phyloP scores from a whole-genome alignment of 2,888 invertebrate genomes.

The Serrognathus titanus region DNA sequence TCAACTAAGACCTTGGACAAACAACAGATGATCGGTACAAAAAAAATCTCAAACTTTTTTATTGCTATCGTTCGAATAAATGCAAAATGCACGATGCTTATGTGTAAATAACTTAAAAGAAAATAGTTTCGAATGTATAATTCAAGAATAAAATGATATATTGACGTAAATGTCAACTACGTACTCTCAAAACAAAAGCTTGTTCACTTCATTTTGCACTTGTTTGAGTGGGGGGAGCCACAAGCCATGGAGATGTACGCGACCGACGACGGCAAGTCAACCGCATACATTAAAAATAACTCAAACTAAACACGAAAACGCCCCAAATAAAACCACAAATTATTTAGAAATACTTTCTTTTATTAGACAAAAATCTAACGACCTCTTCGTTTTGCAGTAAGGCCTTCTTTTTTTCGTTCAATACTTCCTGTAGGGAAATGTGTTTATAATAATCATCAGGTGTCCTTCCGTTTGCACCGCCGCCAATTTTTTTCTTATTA shows the following conservation, averaged over 20 bases:
- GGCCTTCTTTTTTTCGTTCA: constrained; percentile 33
- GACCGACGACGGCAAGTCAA: not conserved
- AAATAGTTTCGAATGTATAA: constrained; percentile 13
- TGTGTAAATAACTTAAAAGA: constrained; percentile 11
- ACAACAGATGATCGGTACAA: constrained; percentile 21
- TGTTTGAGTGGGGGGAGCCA: constrained; percentile 22
- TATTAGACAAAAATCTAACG: constrained; percentile 28
- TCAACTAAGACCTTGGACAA: constrained; percentile 15
- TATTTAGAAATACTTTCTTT: constrained; percentile 22
- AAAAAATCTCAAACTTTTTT: constrained; percentile 15
- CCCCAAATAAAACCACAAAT: constrained; percentile 6
- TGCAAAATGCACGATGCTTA: constrained; percentile 14
- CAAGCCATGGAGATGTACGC: not conserved
- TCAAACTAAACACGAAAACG: not conserved
- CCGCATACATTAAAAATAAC: not conserved
- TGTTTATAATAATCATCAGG: constrained; percentile 26
- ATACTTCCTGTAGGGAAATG: constrained; percentile 31
- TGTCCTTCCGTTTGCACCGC: not conserved
- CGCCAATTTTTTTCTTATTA: not conserved
- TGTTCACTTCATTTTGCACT: constrained; percentile 31
- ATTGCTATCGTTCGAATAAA: constrained; percentile 10
- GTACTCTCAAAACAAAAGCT: constrained; percentile 41
- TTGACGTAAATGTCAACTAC: constrained; percentile 38
- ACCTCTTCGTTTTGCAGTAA: constrained; percentile 32
- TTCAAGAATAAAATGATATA: constrained; percentile 24